Conservation (phyloP, 1,140 invertebrate species). For the Hesperophylax magnus region DNA sequence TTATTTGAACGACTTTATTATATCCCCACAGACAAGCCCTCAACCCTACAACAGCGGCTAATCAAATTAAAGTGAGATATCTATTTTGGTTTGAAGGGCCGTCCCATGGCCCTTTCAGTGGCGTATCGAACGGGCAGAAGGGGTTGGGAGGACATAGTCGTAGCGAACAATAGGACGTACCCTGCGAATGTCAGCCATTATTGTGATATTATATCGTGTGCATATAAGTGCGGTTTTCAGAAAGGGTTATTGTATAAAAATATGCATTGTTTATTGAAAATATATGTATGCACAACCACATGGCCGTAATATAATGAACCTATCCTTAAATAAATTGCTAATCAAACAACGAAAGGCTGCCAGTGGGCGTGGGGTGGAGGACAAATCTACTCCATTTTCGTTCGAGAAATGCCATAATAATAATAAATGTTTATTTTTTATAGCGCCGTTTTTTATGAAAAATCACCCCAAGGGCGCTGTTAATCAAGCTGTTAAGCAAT, state of each 20-base stretch:
- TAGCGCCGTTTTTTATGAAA: too few relatives aligned
- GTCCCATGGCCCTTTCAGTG: not conserved
- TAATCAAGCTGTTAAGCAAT: too few relatives aligned
- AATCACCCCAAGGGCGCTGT: too few relatives aligned
- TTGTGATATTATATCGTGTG: not conserved
- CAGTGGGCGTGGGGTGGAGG: too few relatives aligned
- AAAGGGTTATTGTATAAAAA: slow-evolving; percentile 21
- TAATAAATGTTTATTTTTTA: too few relatives aligned
- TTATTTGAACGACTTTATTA: not conserved
- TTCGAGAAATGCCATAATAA: too few relatives aligned
- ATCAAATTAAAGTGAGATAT: slow-evolving; percentile 56
- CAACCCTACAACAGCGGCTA: slow-evolving; percentile 19
- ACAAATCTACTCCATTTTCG: too few relatives aligned
- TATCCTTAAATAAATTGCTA: too few relatives aligned
- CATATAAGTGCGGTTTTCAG: not conserved
- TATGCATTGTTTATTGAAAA: slow-evolving; percentile 7
- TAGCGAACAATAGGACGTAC: not conserved
- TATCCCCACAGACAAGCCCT: not conserved
- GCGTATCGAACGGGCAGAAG: not conserved
- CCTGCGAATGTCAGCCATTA: not conserved
- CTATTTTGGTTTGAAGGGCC: slow-evolving; percentile 48
- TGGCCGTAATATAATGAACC: too few relatives aligned
- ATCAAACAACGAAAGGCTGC: too few relatives aligned
- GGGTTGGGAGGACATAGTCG: not conserved
- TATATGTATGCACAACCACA: too few relatives aligned